phyloP scores from a whole-genome alignment of 2,888 invertebrate species.

The Euphydryas editha region DNA sequence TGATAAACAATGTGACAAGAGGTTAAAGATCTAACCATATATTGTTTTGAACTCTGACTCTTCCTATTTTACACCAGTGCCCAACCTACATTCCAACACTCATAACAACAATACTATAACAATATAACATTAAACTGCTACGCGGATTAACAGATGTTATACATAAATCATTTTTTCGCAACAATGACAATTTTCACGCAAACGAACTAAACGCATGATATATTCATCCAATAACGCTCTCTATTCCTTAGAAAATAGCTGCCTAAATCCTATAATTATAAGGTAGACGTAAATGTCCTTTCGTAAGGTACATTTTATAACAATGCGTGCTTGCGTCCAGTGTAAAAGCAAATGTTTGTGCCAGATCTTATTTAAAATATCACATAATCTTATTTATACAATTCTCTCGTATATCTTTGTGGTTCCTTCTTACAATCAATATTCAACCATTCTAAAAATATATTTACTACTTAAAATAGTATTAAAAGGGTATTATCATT shows the following conservation, averaged over 20 bases:
- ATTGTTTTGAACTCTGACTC: slow-evolving; percentile 15
- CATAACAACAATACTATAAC: slow-evolving; percentile 59
- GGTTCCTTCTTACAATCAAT: slow-evolving; percentile 2
- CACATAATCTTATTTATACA: slow-evolving; percentile 16
- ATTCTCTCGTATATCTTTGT: slow-evolving; percentile 6
- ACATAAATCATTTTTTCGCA: slow-evolving; percentile 83
- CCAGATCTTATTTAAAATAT: slow-evolving; percentile 67
- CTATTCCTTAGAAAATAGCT: slow-evolving; percentile 28
- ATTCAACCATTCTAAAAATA: neutral
- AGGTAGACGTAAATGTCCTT: slow-evolving; percentile 40
- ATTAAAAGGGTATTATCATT: too few species aligned
- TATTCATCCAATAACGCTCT: slow-evolving; percentile 10
- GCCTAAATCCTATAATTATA: slow-evolving; percentile 32
- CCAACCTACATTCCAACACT: slow-evolving; percentile 49
- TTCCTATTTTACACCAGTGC: slow-evolving; percentile 39
- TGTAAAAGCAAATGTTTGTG: slow-evolving; percentile 69
- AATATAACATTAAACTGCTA: slow-evolving; percentile 58
- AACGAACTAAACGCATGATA: slow-evolving; percentile 8
- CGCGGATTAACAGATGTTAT: slow-evolving; percentile 70
- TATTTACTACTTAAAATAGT: neutral
- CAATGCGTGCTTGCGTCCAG: slow-evolving; percentile 77
- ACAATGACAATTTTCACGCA: slow-evolving; percentile 55
- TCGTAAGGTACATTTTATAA: slow-evolving; percentile 49
- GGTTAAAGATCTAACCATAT: slow-evolving; percentile 26
- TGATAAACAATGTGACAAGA: slow-evolving; percentile 17